Evolutionary conservation across 2,113 vertebrate species (phyloP).

Genomic region (Halcyon senegalensis): DNA sequence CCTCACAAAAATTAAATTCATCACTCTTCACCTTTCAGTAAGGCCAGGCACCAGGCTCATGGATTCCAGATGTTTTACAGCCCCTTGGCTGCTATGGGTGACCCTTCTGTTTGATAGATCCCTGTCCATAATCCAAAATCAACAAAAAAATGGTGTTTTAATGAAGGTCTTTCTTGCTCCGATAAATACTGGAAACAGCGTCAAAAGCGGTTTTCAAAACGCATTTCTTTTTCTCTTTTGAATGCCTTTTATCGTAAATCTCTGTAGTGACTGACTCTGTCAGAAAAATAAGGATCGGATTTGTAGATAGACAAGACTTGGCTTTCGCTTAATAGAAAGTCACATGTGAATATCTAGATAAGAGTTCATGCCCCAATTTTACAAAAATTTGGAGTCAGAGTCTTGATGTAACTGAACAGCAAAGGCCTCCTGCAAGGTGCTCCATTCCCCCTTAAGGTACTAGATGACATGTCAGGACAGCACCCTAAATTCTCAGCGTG

Average conservation of each 20-base stretch:
- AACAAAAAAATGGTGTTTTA: not conserved
- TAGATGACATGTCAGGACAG: not conserved
- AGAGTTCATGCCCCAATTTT: not conserved
- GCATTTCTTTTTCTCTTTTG: not conserved
- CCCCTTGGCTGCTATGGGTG: not conserved
- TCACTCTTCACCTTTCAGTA: constrained; percentile 17
- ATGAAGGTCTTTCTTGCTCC: not conserved
- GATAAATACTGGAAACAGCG: not conserved
- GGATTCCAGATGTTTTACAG: constrained; percentile 36
- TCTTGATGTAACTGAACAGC: not conserved
- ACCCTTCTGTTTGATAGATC: constrained; percentile 10
- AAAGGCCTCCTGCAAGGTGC: not conserved
- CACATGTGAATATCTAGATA: not conserved
- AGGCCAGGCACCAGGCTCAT: not conserved
- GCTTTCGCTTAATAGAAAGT: not conserved
- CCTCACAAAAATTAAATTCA: not conserved
- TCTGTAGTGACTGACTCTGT: not conserved
- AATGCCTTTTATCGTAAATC: not conserved
- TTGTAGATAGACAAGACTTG: not conserved
- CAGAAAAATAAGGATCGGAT: not conserved
- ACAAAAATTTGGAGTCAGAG: not conserved
- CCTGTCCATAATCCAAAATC: constrained; percentile 16
- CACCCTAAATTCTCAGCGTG: not conserved
- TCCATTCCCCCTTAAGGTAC: not conserved
- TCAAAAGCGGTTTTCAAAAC: not conserved